Evolutionary conservation across 1,140 invertebrate genomes (phyloP).

Genomic region (Drosophila auraria): DNA sequence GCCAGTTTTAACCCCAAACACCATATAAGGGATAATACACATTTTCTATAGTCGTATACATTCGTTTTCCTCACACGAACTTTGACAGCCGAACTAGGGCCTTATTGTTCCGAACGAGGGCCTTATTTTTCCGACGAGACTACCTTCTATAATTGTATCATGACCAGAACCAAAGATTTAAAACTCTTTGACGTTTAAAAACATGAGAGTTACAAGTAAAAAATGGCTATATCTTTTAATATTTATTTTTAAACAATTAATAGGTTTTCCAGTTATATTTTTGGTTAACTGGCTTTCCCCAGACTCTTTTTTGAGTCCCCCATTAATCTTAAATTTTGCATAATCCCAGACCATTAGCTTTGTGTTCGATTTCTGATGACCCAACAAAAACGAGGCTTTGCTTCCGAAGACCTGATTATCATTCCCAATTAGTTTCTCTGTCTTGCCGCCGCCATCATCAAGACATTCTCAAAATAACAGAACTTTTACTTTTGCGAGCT

Average conservation of each 20-base stretch:
- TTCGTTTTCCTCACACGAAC: too few relatives aligned
- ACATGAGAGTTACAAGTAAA: not conserved
- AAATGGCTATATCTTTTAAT: not conserved
- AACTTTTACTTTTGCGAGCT: slow-evolving; percentile 78
- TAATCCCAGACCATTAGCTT: slow-evolving; percentile 22
- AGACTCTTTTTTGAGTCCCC: not conserved
- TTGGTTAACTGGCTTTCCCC: not conserved
- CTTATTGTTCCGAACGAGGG: too few relatives aligned
- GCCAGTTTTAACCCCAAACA: too few relatives aligned
- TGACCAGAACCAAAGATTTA: too few relatives aligned
- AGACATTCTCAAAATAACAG: slow-evolving; percentile 62
- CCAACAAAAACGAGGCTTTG: slow-evolving; percentile 12
- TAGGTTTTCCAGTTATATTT: not conserved
- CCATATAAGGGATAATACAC: too few relatives aligned
- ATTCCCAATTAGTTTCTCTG: slow-evolving; percentile 31
- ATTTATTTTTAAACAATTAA: not conserved
- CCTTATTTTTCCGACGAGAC: too few relatives aligned
- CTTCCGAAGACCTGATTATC: slow-evolving; percentile 25
- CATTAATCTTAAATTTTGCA: slow-evolving; percentile 22
- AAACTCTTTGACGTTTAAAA: not conserved
- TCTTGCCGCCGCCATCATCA: slow-evolving; percentile 25
- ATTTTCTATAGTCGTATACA: too few relatives aligned
- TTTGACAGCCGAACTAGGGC: too few relatives aligned
- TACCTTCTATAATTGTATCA: too few relatives aligned
- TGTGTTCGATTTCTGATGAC: slow-evolving; percentile 39